Evolutionary conservation across 1,140 invertebrate species (phyloP).

Genomic region (Caenorhabditis tropicalis): DNA sequence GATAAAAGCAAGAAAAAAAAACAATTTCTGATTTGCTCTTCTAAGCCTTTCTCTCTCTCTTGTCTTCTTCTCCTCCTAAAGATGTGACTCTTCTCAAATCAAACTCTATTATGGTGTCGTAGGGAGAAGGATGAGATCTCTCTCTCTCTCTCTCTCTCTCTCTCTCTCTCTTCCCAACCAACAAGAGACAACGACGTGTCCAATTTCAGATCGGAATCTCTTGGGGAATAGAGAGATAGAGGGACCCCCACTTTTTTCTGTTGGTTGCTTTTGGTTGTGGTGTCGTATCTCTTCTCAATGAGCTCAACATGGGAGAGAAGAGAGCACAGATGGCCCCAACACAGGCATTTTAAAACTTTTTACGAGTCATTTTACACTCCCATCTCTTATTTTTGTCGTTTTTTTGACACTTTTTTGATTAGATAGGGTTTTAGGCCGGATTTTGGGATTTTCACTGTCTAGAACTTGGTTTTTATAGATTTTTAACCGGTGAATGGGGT

Average conservation of each 20-base stretch:
- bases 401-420: too few relatives aligned
- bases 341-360: too few relatives aligned
- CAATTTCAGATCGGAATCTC: conserved; percentile 21
- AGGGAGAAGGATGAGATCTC: background rate
- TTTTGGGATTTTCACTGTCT: too few relatives aligned
- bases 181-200: background rate
- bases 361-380: too few relatives aligned
- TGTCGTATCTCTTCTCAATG: background rate
- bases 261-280: background rate
- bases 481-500: too few relatives aligned
- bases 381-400: too few relatives aligned
- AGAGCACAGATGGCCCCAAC: too few relatives aligned
- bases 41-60: background rate
- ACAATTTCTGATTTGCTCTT: background rate
- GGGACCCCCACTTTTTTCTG: background rate
- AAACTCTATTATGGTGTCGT: conserved; percentile 38
- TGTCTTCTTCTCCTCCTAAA: background rate
- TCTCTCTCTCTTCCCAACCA: background rate
- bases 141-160: background rate
- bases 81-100: background rate
- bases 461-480: too few relatives aligned
- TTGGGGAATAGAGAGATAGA: background rate
- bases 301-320: too few relatives aligned
- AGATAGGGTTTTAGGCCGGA: too few relatives aligned
- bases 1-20: background rate